A percentile compares a stretch with the other conserved stretches of the same genome.
These are phyloP conservation scores for Saimiri boliviensis DNA, from an alignment of 2,113 vertebrate species.

Conservation along the genomic window DNA sequence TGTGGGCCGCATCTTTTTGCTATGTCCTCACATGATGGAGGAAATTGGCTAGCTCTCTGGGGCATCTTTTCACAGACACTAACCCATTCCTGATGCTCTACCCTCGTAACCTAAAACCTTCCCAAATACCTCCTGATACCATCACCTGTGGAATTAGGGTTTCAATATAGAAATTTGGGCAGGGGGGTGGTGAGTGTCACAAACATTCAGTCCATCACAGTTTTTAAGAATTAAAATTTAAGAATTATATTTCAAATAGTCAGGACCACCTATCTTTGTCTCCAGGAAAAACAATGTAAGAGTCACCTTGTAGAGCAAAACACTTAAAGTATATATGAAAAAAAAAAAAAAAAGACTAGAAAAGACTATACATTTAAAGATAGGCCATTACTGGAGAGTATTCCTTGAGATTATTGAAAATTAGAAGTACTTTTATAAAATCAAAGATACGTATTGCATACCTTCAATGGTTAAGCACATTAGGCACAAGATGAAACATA, in stretches of 20 bases:
- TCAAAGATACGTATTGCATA: background rate
- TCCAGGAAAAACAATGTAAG: background rate
- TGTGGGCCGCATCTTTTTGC: background rate
- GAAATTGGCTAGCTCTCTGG: accelerated
- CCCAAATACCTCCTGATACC: background rate
- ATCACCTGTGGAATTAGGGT: background rate
- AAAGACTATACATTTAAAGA: background rate
- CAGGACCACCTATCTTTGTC: background rate
- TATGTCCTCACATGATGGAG: background rate
- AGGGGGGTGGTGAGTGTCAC: no score
- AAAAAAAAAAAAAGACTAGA: background rate
- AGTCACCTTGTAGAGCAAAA: background rate
- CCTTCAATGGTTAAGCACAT: background rate
- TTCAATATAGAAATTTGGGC: background rate
- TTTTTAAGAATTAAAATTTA: background rate
- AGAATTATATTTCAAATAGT: background rate
- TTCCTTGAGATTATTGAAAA: background rate
- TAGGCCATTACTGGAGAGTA: background rate
- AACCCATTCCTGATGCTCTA: background rate
- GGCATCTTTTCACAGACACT: background rate
- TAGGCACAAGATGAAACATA: background rate
- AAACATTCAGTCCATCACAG: background rate
- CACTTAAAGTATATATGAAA: background rate
- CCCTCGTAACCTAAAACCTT: background rate
- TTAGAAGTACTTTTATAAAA: background rate